A percentile compares a stretch with the other conserved stretches of the same genome.
phyloP scores from a whole-genome alignment of 1,140 invertebrate species.

The Stenopsyche tienmushanensis region DNA sequence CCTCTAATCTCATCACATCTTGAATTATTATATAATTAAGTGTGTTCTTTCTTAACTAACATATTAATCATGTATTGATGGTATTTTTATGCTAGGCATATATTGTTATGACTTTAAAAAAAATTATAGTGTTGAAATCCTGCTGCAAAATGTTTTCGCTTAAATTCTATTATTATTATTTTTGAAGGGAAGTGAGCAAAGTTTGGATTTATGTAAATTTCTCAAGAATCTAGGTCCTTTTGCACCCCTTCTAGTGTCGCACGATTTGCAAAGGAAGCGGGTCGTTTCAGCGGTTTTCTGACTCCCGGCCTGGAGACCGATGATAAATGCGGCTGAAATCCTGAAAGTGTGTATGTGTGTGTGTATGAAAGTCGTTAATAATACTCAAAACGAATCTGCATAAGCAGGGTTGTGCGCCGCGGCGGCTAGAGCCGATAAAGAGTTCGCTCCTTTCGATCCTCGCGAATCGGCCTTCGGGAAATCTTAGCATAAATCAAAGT shows the following conservation, averaged over 20 bases:
- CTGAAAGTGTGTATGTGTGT: slow-evolving; percentile 10
- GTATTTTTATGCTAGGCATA: too few relatives aligned
- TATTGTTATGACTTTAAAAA: too few relatives aligned
- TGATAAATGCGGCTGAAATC: slow-evolving; percentile 34
- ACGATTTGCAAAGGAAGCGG: slow-evolving; percentile 13
- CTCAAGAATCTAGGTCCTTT: not conserved
- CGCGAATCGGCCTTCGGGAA: slow-evolving; percentile 14
- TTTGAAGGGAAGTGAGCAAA: not conserved
- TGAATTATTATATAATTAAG: too few relatives aligned
- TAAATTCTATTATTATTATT: too few relatives aligned
- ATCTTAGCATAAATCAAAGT: not conserved
- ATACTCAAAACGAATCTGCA: slow-evolving; percentile 40
- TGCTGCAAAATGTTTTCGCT: too few relatives aligned
- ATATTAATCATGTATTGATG: too few relatives aligned
- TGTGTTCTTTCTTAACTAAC: too few relatives aligned
- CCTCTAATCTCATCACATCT: too few relatives aligned
- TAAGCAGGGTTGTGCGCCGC: slow-evolving; percentile 26
- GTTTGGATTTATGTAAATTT: not conserved
- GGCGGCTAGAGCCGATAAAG: slow-evolving; percentile 20
- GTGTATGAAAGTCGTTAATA: slow-evolving; percentile 34
- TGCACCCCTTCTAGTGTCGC: not conserved
- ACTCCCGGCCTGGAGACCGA: slow-evolving; percentile 32
- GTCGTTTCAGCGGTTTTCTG: slow-evolving; percentile 28
- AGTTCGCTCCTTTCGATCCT: slow-evolving; percentile 17
- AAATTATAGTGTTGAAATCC: too few relatives aligned